These are phyloP conservation scores for Nemopilema nomurai DNA, from an alignment of 30 jellyfish, hydroid and myxozoan genomes.

Conservation along the genomic window DNA sequence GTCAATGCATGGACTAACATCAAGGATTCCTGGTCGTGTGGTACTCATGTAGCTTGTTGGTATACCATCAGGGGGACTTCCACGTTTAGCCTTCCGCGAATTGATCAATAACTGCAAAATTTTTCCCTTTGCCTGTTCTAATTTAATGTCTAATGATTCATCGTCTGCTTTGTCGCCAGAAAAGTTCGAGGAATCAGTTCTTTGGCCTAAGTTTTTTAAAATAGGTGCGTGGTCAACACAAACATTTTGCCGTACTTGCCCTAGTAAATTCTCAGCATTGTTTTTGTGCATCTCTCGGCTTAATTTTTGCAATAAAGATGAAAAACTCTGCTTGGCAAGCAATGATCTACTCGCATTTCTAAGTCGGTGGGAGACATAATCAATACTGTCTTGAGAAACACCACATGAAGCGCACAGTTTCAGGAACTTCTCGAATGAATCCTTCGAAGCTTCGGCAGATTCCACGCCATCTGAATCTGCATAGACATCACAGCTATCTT, in stretches of 20 bases:
- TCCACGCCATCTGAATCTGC: constrained; percentile 14
- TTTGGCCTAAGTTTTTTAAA: not conserved
- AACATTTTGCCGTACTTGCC: constrained; percentile 18
- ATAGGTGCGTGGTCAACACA: constrained; percentile 7
- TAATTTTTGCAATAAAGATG: constrained; percentile 5
- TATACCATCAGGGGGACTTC: not conserved
- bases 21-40: not conserved
- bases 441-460: not conserved
- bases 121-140: constrained; percentile 15
- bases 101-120: constrained; percentile 5
- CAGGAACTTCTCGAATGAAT: constrained; percentile 17
- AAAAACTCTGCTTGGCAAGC: constrained; percentile 2
- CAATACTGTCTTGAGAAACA: constrained; percentile 12
- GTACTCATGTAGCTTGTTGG: not conserved
- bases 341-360: constrained; percentile 26
- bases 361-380: constrained; percentile 8
- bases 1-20: not conserved
- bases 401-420: constrained; percentile 11
- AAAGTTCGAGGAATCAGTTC: not conserved
- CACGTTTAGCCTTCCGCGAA: not conserved
- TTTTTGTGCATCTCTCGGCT: not conserved
- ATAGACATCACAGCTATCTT: constrained; percentile 19
- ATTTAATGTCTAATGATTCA: not conserved
- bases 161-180: not conserved
- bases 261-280: constrained; percentile 12